phyloP scores from a whole-genome alignment of 1,140 invertebrate species.

The Asobara japonica region DNA sequence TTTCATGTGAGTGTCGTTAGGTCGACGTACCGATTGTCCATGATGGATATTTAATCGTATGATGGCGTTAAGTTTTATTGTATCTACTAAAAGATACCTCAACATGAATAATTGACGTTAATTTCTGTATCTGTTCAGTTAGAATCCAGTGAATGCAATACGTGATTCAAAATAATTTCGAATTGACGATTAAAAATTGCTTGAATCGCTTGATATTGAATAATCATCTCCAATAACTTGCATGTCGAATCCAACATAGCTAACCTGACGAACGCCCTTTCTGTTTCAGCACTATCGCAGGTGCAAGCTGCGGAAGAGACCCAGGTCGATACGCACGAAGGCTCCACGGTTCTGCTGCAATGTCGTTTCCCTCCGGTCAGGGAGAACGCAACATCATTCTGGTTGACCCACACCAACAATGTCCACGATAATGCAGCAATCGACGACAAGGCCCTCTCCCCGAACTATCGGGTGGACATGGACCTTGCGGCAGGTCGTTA shows the following conservation, averaged over 20 bases:
- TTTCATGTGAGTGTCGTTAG: slow-evolving; percentile 1
- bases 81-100: background rate
- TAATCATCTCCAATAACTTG: too few relatives aligned
- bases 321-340: slow-evolving; percentile 63
- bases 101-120: background rate
- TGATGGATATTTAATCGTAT: background rate
- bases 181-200: too few relatives aligned
- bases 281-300: slow-evolving; percentile 50
- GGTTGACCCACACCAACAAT: slow-evolving; percentile 61
- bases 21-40: slow-evolving; percentile 17
- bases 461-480: slow-evolving; percentile 60
- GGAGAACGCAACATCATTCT: slow-evolving; percentile 59
- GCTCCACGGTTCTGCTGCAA: slow-evolving; percentile 58
- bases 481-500: slow-evolving; percentile 82
- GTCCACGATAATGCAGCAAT: slow-evolving; percentile 63
- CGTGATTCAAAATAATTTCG: too few relatives aligned
- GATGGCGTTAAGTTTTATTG: background rate
- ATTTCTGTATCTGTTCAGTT: background rate
- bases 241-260: background rate
- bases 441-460: slow-evolving; percentile 54
- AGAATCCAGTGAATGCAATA: background rate
- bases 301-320: slow-evolving; percentile 56
- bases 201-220: too few relatives aligned
- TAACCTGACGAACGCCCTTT: background rate
- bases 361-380: slow-evolving; percentile 56